These are phyloP conservation scores for Elmis aenea DNA, from an alignment of 2,888 invertebrate genomes.

Conservation along the genomic window DNA sequence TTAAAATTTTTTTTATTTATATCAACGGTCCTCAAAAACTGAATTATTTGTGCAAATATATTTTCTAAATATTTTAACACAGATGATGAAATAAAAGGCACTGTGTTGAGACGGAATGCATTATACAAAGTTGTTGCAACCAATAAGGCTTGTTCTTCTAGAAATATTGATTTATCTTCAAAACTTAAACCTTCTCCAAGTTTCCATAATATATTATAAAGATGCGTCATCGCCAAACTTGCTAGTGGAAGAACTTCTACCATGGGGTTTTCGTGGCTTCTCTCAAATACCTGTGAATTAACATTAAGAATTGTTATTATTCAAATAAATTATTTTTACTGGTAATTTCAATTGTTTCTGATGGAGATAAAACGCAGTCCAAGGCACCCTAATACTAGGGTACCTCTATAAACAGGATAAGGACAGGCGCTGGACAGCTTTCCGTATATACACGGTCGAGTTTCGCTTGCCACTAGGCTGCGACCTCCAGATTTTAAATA, in stretches of 20 bases:
- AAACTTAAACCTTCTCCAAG: constrained; percentile 30
- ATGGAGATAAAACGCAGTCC: too few relatives aligned
- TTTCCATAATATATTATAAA: constrained; percentile 31
- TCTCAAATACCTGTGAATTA: constrained; percentile 60
- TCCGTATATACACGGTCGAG: too few relatives aligned
- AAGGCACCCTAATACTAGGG: too few relatives aligned
- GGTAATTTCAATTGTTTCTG: too few relatives aligned
- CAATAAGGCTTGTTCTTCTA: constrained; percentile 36
- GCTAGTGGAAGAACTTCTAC: constrained; percentile 44
- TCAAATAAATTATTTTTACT: too few relatives aligned
- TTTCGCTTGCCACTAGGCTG: too few relatives aligned
- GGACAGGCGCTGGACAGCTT: too few relatives aligned
- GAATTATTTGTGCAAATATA: background rate
- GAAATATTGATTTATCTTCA: constrained; percentile 35
- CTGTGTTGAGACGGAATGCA: constrained; percentile 1
- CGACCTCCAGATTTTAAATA: too few relatives aligned
- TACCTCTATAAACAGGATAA: too few relatives aligned
- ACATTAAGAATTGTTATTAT: too few relatives aligned
- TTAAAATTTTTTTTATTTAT: constrained; percentile 2
- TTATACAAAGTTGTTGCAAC: constrained; percentile 27
- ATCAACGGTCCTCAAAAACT: background rate
- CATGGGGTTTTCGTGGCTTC: constrained; percentile 57
- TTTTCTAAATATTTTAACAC: too few relatives aligned
- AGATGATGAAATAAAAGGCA: constrained; percentile 6
- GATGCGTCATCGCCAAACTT: constrained; percentile 14